A percentile compares a stretch with the other conserved stretches of the same genome.
Evolutionary conservation across 2,113 vertebrate genomes (phyloP).

Genomic region (Corvus moneduloides): DNA sequence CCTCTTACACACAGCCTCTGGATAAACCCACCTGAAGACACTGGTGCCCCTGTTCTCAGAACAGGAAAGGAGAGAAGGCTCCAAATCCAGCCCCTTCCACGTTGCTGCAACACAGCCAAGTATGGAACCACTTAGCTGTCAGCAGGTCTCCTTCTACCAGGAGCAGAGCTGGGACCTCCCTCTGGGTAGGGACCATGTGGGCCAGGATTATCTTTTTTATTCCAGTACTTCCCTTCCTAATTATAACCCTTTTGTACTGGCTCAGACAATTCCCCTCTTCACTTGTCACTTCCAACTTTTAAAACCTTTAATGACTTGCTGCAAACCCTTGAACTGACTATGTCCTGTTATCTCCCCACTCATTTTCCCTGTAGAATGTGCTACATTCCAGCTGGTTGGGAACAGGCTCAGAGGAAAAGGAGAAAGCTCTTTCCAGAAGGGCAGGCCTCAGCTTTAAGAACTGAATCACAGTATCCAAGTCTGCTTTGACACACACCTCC

Average conservation of each 20-base stretch:
- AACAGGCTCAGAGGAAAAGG: neutral
- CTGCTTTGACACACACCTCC: neutral
- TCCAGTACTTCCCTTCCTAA: neutral
- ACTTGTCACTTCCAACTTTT: neutral
- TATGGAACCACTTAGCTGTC: neutral
- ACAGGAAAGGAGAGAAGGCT: neutral
- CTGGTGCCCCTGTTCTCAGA: fast-evolving
- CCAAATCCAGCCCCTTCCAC: neutral
- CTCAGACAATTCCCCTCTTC: neutral
- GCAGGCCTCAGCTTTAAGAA: neutral
- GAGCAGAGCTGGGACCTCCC: neutral
- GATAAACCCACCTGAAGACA: neutral
- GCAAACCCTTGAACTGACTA: neutral
- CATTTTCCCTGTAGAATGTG: neutral
- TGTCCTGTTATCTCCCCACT: neutral
- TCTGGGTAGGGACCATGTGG: neutral
- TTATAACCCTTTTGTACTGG: neutral
- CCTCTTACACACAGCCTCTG: neutral
- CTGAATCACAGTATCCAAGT: neutral
- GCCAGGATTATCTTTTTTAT: neutral
- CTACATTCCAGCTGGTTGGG: neutral
- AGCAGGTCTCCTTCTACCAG: neutral
- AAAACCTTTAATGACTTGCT: neutral
- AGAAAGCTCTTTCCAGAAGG: neutral
- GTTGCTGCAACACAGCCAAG: neutral